Evolutionary conservation across 2,888 invertebrate species (phyloP).

Genomic region (Drosophila sordidula): DNA sequence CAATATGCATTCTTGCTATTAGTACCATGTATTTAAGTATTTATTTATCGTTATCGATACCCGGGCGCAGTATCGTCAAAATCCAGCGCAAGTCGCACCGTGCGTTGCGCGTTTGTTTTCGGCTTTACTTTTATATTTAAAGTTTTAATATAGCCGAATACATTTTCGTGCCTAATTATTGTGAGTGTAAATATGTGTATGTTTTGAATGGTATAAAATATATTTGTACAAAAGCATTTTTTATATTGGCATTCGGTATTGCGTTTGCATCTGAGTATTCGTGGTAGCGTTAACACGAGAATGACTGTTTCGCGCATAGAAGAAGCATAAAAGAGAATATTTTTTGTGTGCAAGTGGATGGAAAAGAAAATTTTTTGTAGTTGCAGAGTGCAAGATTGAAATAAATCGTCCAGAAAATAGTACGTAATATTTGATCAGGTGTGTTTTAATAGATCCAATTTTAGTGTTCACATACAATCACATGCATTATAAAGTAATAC

Average conservation of each 20-base stretch:
- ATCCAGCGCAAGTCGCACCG: slow-evolving; percentile 27
- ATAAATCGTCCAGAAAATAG: slow-evolving; percentile 41
- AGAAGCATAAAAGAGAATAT: slow-evolving; percentile 63
- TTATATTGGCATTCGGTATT: slow-evolving; percentile 3
- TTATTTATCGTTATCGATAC: slow-evolving; percentile 46
- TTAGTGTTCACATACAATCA: slow-evolving; percentile 29
- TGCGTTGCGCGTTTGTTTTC: slow-evolving; percentile 40
- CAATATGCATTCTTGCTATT: slow-evolving; percentile 41
- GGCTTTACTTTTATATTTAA: slow-evolving; percentile 17
- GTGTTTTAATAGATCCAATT: slow-evolving; percentile 32
- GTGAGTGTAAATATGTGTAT: slow-evolving; percentile 5
- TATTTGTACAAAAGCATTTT: slow-evolving; percentile 2
- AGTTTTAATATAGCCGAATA: neutral
- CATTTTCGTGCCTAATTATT: slow-evolving; percentile 2
- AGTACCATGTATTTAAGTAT: slow-evolving; percentile 13
- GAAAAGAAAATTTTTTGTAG: slow-evolving; percentile 50
- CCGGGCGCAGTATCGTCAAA: slow-evolving; percentile 33
- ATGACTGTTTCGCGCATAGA: slow-evolving; percentile 39
- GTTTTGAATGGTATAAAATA: neutral
- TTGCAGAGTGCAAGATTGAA: slow-evolving; percentile 51
- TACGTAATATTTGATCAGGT: slow-evolving; percentile 48
- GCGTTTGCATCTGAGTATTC: slow-evolving; percentile 38
- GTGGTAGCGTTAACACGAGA: slow-evolving; percentile 44
- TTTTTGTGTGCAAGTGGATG: slow-evolving; percentile 72
- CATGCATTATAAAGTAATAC: slow-evolving; percentile 36